A percentile compares a stretch with the other conserved stretches of the same genome.
phyloP scores from a whole-genome alignment of 2,797 vertebrate genomes.

The Ceyx erithaca region DNA sequence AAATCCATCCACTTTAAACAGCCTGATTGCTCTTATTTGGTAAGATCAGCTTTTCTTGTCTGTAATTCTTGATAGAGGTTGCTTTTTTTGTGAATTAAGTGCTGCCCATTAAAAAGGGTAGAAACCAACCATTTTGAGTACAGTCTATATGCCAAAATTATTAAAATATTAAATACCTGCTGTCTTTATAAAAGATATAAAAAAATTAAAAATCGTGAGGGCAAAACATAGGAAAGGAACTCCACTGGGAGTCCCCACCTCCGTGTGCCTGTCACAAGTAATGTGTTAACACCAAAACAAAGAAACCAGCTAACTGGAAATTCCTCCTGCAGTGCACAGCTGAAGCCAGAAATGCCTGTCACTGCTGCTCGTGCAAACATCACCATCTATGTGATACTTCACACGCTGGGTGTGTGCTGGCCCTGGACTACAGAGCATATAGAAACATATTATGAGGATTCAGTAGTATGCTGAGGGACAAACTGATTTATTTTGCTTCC shows the following conservation, averaged over 20 bases:
- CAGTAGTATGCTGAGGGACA: neutral
- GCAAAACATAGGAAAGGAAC: neutral
- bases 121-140: neutral
- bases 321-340: conserved; percentile 22
- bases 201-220: neutral
- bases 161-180: neutral
- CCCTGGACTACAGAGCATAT: neutral
- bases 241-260: neutral
- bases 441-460: neutral
- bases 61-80: accelerated
- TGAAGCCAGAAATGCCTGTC: neutral
- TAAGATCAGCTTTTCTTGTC: neutral
- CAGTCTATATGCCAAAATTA: neutral
- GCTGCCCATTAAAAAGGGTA: neutral
- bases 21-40: neutral
- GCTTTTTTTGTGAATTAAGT: neutral
- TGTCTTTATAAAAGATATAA: neutral
- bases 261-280: neutral
- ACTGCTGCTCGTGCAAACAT: neutral
- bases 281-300: neutral
- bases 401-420: neutral
- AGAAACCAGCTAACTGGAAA: conserved; percentile 37
- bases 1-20: neutral
- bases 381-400: neutral
- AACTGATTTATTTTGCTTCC: neutral